phyloP scores from a whole-genome alignment of 2,888 invertebrate genomes.

The Ganaspis brasiliensis region DNA sequence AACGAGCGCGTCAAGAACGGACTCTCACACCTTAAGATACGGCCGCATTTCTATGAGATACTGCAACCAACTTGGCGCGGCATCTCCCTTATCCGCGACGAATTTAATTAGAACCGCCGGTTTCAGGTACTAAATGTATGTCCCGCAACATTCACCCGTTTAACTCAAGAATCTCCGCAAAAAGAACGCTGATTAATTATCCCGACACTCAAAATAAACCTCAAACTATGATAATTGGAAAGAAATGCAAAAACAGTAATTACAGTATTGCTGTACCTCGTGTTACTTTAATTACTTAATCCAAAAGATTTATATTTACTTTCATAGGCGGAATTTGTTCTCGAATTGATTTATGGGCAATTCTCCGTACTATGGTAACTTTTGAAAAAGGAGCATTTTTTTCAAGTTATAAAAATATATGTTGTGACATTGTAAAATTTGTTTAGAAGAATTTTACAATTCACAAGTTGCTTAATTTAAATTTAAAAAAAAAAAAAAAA shows the following conservation, averaged over 20 bases:
- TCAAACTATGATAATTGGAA: neutral
- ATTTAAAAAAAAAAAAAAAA: too few relatives aligned
- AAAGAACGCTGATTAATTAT: constrained; percentile 23
- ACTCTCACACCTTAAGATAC: constrained; percentile 39
- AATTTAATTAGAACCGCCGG: constrained; percentile 67
- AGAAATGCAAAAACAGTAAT: neutral
- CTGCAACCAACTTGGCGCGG: constrained; percentile 44
- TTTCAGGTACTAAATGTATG: constrained; percentile 30
- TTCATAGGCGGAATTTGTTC: too few relatives aligned
- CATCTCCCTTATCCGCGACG: constrained; percentile 57
- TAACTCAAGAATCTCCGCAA: constrained; percentile 15
- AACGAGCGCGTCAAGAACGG: constrained; percentile 25
- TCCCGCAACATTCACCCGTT: constrained; percentile 3
- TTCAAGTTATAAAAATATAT: too few relatives aligned
- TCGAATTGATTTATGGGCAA: too few relatives aligned
- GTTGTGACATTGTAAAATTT: too few relatives aligned
- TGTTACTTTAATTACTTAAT: too few relatives aligned
- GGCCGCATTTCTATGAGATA: constrained; percentile 47
- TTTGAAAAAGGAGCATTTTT: too few relatives aligned
- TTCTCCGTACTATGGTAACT: too few relatives aligned
- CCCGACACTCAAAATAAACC: constrained; percentile 7
- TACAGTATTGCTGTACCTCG: too few relatives aligned
- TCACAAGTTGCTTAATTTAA: too few relatives aligned
- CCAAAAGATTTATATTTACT: too few relatives aligned
- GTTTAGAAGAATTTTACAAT: too few relatives aligned